Base-by-base conservation (phyloP, 2,888 invertebrate genomes). In the Drosophila affinis region DNA sequence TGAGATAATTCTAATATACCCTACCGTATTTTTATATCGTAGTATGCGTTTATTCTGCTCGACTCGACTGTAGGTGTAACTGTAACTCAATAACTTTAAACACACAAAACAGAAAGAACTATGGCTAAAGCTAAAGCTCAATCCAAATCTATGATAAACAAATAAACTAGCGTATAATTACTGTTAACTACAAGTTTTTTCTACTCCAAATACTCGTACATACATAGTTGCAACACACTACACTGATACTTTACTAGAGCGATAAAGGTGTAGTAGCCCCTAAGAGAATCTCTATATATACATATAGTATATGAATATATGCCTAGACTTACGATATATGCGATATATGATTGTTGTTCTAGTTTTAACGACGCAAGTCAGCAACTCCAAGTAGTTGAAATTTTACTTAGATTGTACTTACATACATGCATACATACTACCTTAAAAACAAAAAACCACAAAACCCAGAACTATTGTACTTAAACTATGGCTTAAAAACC, bases 291-390 rank as follows among this genome's bases (percentile, higher is more conserved):
- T 69, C 68, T 69, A 63, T 55, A 75, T 73, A 73, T 57, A 53
- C 57, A 44, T 32, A 64, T 53, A 67, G 58, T 51, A 64, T 65
- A 62, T 55, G 60, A 51, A 59, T 48, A 58, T 47, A 63, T 44
- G 49, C 55, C 57, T 63, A 63, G 53, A 73, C 62, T 65, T 73
- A 65, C 70, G 64, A 75, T 62, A 70, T 73, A 65, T 72, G 68
- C 59, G 57, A 72, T 83, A 79, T 81, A 89, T 89, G 76, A 87
- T 89, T 89, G 89, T 89, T 89, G 86, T 86, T 85, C 72, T 89
- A 89, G 81, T 77, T 86, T 72, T 75, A 84, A 86, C 62, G 78
- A 61, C 65, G 54, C 65, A 73, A 73, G 69, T 63, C 70, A 71
- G 56, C 72, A 73, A 84, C 64, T 74, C 76, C 70, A 81, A 75